Evolutionary conservation across 1,140 invertebrate genomes (phyloP).

Genomic region (Pteromalus puparum): DNA sequence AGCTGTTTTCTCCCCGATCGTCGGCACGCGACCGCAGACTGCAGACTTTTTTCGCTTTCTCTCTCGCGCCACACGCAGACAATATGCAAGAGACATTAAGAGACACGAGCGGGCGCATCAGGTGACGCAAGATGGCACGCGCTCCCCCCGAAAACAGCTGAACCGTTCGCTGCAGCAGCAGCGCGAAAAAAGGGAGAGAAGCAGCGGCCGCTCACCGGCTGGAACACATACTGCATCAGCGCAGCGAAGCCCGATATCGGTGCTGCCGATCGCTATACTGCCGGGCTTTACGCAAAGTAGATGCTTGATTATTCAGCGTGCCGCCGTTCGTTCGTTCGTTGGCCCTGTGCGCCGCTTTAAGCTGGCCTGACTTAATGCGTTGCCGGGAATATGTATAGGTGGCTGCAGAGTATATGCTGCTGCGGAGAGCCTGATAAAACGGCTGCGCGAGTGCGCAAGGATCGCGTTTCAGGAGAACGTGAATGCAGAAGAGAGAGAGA

Average conservation of each 20-base stretch:
- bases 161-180: neutral
- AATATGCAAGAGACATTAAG: neutral
- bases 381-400: neutral
- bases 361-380: constrained; percentile 2
- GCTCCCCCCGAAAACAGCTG: constrained; percentile 12
- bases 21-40: constrained; percentile 15
- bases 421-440: neutral
- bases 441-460: neutral
- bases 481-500: neutral
- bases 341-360: neutral
- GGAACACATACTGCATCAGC: neutral
- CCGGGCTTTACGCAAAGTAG: constrained; percentile 31
- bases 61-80: neutral
- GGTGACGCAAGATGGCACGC: constrained; percentile 45
- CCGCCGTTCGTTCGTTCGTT: neutral
- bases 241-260: neutral
- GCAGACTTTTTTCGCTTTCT: neutral
- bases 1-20: neutral
- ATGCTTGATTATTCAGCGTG: constrained; percentile 33
- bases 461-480: neutral
- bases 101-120: constrained; percentile 2
- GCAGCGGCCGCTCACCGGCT: neutral
- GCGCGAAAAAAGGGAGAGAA: neutral
- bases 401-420: neutral
- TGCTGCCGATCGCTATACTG: neutral